Percentiles rank a stretch among this genome's conserved stretches.
Evolutionary conservation across 2,113 vertebrate genomes (phyloP).

Genomic region (Zosterops borbonicus): DNA sequence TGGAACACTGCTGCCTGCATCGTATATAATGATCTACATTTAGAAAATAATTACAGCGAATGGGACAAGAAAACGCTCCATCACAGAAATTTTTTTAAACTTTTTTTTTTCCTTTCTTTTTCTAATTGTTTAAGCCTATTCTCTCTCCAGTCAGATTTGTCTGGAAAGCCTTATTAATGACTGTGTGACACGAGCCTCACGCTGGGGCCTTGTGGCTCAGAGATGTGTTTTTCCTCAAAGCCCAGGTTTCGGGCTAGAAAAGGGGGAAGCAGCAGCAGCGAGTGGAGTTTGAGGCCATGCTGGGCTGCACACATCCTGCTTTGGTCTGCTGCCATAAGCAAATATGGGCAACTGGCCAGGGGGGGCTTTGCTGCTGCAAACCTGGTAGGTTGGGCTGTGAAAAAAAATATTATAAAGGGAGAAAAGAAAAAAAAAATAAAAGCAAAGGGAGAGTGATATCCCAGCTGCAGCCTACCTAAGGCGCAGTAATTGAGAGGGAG

Average conservation of each 20-base stretch:
- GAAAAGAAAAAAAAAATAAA: rapidly evolving
- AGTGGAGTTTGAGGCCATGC: rapidly evolving
- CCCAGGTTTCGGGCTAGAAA: background rate
- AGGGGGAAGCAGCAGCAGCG: background rate
- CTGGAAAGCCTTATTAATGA: conserved; percentile 59
- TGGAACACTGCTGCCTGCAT: conserved; percentile 40
- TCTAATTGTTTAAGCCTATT: conserved; percentile 66
- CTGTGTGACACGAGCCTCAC: background rate
- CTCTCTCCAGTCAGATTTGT: conserved; percentile 61
- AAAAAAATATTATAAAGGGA: background rate
- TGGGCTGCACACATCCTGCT: background rate
- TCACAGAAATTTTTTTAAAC: background rate
- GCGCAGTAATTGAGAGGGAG: background rate
- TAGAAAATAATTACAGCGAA: conserved; percentile 57
- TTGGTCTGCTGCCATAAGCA: background rate
- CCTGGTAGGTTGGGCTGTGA: background rate
- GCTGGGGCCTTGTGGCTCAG: background rate
- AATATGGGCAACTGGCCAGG: background rate
- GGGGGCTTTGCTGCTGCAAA: background rate
- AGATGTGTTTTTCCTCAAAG: background rate
- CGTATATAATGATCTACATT: conserved; percentile 44
- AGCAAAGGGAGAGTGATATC: background rate
- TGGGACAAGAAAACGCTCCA: conserved; percentile 7
- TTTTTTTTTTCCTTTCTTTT: background rate
- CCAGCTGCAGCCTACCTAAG: background rate